These are phyloP conservation scores for Eulemur mongoz DNA, from an alignment of 2,797 vertebrate species.

Conservation along the genomic window DNA sequence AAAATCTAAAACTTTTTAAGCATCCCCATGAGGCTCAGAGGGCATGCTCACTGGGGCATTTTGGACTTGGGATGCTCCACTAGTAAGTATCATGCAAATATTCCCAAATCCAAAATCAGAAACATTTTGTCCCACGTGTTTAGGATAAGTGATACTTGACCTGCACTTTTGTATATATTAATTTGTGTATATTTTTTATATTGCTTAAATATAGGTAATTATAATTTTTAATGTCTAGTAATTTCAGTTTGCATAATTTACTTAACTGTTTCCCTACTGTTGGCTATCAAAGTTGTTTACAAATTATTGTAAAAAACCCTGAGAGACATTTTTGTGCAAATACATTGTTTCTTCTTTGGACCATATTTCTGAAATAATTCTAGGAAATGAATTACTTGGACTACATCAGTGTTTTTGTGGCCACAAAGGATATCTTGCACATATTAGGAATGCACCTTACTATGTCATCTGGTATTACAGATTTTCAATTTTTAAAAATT, in stretches of 20 bases:
- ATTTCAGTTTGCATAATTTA: background rate
- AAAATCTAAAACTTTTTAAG: background rate
- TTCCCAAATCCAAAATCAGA: background rate
- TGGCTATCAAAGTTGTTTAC: background rate
- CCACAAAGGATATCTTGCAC: background rate
- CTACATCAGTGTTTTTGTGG: background rate
- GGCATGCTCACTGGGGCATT: background rate
- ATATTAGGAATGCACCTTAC: too few relatives aligned
- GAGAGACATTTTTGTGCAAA: background rate
- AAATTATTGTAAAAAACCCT: background rate
- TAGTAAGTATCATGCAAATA: background rate
- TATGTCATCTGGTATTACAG: fast-evolving
- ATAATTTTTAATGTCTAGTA: background rate
- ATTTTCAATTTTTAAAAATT: fast-evolving
- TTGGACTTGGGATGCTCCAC: background rate
- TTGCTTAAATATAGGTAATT: background rate
- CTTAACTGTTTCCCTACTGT: background rate
- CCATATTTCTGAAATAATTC: fast-evolving
- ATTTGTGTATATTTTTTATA: background rate
- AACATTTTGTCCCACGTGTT: background rate
- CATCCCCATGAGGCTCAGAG: background rate
- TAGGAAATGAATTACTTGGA: background rate
- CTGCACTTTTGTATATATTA: background rate
- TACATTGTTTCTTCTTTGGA: fast-evolving
- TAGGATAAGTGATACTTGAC: background rate